Evolutionary conservation across 2,113 vertebrate genomes (phyloP).

Genomic region (Ia io): DNA sequence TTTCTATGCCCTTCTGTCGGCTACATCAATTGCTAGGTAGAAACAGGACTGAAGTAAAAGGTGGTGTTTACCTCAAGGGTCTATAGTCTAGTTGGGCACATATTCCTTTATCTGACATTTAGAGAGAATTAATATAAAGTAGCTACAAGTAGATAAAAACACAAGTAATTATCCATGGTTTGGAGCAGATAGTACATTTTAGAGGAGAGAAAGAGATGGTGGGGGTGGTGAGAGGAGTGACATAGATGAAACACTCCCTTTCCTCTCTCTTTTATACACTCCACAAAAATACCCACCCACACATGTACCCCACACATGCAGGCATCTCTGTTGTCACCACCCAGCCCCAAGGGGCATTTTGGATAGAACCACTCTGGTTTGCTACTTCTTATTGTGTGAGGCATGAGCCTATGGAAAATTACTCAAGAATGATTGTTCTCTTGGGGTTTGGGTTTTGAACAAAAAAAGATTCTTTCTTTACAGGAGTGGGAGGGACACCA

Average conservation of each 20-base stretch:
- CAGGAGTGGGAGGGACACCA: constrained; percentile 38
- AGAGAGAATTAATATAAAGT: neutral
- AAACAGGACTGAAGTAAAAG: neutral
- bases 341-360: neutral
- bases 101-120: neutral
- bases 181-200: neutral
- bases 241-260: neutral
- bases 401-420: constrained; percentile 36
- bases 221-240: neutral
- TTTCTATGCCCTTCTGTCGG: neutral
- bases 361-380: neutral
- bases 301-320: neutral
- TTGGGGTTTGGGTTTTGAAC: constrained; percentile 51
- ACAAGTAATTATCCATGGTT: neutral
- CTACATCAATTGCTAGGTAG: neutral
- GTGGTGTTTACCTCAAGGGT: neutral
- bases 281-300: neutral
- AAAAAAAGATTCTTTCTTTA: constrained; percentile 56
- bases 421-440: constrained; percentile 39
- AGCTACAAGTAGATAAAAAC: neutral
- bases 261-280: neutral
- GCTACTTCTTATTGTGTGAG: constrained; percentile 15
- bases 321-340: neutral
- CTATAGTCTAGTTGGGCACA: neutral
- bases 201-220: neutral